Conservation (phyloP, 2,113 vertebrate species). For the mouse (Mus musculus) region GRCm39 chr2:84413501-84414000, state of each 20-base stretch:
- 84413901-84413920: not conserved
- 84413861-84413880: not conserved
- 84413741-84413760: not conserved
- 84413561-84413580: not conserved
- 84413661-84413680: accelerated
- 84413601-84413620: too few relatives aligned
- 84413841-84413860: not conserved
- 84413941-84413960: not conserved
- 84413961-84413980: not conserved
- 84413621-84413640: not conserved
- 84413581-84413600: not conserved
- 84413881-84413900: not conserved
- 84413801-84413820: not conserved
- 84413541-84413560: not conserved
- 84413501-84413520: not conserved
- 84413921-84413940: not conserved
- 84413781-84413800: not conserved
- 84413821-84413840: not conserved
- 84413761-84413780: not conserved
- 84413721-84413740: not conserved
- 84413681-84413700: not conserved
- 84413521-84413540: accelerated
- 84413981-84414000: not conserved
- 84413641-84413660: too few relatives aligned
- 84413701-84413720: not conserved